Evolutionary conservation across 2,888 invertebrate genomes (phyloP), one percentile per base, ranked within the genome.

Genomic region (Lepidocyrtinus sp.): DNA sequence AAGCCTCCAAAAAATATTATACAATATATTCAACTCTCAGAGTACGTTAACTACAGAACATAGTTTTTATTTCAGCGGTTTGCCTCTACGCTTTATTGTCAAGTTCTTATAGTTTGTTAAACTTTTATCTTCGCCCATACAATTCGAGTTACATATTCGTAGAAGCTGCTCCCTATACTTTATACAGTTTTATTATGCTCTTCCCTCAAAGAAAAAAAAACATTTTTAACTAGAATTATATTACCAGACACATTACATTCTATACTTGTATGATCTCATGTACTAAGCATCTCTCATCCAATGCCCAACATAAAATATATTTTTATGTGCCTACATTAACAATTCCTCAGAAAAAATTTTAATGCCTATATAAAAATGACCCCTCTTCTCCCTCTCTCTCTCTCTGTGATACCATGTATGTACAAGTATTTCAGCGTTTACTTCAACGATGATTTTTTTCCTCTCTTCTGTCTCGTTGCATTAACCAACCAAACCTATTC

Each of bases 401-500:
- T 22, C 36, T 19, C 63, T 25, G 19, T 25, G n/a, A 25, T 69
- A 21, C 36, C 65, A 46, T 68, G 76, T 69, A 62, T 67, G 72
- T 77, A 78, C 72, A 78, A 72, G 61, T 72, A 72, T 78, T 78
- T 78, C 72, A 78, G 62, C 77, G 62, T 72, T 78, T 78, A 78
- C 77, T 78, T 78, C 77, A 78, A 78, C 77, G 77, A 78, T 78
- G 67, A 72, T 67, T 78, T 78, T 73, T 75, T 72, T 78, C 55
- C 27, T 27, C 24, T n/a, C 55, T 55, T 36, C 7, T 36, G 36
- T 36, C 24, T 63, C 55, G 65, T 59, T 76, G 65, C 76, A 27
- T 65, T 68, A 76, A 71, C 75, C 63, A 36, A 72, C 67, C 71
- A 78, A 72, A 65, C 63, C 71, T 78, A 72, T 78, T 78, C 72